Evolutionary conservation across 2,888 invertebrate genomes (phyloP).

Genomic region (Sphaerophoria rueppellii): DNA sequence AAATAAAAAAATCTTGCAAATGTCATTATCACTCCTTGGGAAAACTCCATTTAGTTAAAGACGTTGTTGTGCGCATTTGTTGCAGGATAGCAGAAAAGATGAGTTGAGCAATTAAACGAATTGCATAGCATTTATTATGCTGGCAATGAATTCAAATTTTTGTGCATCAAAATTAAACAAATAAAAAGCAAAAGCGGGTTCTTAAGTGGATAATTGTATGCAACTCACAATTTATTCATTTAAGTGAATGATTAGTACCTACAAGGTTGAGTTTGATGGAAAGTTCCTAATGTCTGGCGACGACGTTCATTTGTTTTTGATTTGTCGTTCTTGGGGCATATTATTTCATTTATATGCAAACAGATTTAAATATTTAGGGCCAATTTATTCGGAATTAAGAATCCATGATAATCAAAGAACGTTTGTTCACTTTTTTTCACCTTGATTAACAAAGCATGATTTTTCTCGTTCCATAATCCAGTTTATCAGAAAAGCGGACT

Average conservation of each 20-base stretch:
- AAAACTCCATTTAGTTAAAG: conserved; percentile 24
- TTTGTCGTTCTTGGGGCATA: no score
- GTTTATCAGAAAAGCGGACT: no score
- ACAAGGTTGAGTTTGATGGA: not conserved
- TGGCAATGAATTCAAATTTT: conserved; percentile 47
- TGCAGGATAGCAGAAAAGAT: no score
- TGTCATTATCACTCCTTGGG: conserved; percentile 23
- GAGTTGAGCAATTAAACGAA: conserved; percentile 57
- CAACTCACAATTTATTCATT: conserved; percentile 15
- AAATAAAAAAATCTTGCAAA: not conserved
- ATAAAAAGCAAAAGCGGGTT: not conserved
- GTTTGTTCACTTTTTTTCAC: no score
- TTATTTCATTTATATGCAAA: no score
- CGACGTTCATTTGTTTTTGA: no score
- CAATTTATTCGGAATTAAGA: no score
- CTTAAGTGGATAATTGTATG: conserved; percentile 42
- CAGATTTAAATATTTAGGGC: no score
- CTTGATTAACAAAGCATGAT: no score
- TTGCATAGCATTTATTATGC: conserved; percentile 56
- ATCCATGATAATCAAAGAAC: no score
- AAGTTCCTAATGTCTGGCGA: not conserved
- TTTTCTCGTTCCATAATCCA: no score
- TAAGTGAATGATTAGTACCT: not conserved
- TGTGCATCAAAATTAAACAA: conserved; percentile 36
- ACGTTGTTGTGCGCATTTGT: not conserved